Base-by-base conservation (phyloP, 2,888 invertebrate species). In the Sepioteuthis lessoniana region DNA sequence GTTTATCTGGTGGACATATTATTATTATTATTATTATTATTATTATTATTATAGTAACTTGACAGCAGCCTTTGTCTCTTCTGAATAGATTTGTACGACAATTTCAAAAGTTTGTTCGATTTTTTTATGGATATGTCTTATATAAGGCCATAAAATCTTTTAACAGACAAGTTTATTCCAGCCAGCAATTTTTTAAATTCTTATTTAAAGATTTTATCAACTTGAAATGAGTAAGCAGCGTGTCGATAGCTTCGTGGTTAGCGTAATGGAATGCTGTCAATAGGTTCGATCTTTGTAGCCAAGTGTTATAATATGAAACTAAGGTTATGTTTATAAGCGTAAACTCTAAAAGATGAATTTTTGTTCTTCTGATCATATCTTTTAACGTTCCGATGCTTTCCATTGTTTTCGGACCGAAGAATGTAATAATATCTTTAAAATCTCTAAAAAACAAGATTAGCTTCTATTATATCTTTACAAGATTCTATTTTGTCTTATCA, bases 181-280 rank as follows among this genome's bases (percentile, higher is more conserved):
- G n/a, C 76, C n/a, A 35, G n/a, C 35, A n/a, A n/a, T 76, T 35
- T n/a, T 76, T 76, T 76, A 35, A 76, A 76, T 76, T 76, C 76
- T 76, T 76, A 76, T 76, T 76, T 76, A 76, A 76, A n/a, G 76
- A n/a, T 76, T 76, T 76, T 76, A 76, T 76, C 76, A 76, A 76
- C n/a, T 76, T 35, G n/a, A 76, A 76, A 76, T 76, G 76, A 76
- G 76, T 76, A n/a, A 35, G 76, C 76, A 76, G 19, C 19, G n/a
- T 76, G n/a, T 10, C n/a, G 76, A 35, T 76, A 76, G 76, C 76
- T 76, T 16, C n/a, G 35, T 76, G 76, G 76, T 76, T 76, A 76
- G 16, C 16, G 76, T 35, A 16, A 35, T 35, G 76, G n/a, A 76
- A 76, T 16, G 13, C n/a, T 35, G 76, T n/a, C 76, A 35, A 16